Percentiles rank a stretch among this genome's conserved stretches.
Conservation (phyloP, 2,888 invertebrate species). For the Nysson spinosus region DNA sequence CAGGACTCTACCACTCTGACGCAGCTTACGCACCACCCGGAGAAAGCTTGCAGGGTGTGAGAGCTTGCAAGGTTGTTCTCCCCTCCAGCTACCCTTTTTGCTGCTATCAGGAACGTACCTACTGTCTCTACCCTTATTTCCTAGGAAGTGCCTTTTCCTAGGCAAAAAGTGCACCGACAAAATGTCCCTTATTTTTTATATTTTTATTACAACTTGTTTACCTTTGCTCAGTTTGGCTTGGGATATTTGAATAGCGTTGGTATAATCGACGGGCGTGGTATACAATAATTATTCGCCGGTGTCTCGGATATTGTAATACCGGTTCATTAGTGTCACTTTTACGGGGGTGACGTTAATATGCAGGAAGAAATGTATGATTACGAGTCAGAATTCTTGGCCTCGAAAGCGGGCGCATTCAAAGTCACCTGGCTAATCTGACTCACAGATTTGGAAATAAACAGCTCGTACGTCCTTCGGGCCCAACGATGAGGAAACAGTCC, state of each 20-base stretch:
- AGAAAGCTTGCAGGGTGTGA: slow-evolving; percentile 54
- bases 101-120: slow-evolving; percentile 62
- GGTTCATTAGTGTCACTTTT: too few relatives aligned
- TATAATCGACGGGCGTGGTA: too few relatives aligned
- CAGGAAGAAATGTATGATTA: too few relatives aligned
- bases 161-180: too few relatives aligned
- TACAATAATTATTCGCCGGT: too few relatives aligned
- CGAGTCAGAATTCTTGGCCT: slow-evolving; percentile 10
- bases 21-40: slow-evolving; percentile 54
- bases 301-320: too few relatives aligned
- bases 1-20: slow-evolving; percentile 58
- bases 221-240: too few relatives aligned
- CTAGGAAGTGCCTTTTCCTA: slow-evolving; percentile 3
- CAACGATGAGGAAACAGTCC: slow-evolving; percentile 21
- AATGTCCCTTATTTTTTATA: too few relatives aligned
- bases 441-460: slow-evolving; percentile 40
- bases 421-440: slow-evolving; percentile 54
- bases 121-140: slow-evolving; percentile 24
- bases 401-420: slow-evolving; percentile 18
- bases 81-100: slow-evolving; percentile 55
- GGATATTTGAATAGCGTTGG: too few relatives aligned
- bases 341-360: too few relatives aligned
- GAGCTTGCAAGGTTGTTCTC: slow-evolving; percentile 71
- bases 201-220: too few relatives aligned
- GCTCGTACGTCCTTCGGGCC: slow-evolving; percentile 21